Evolutionary conservation across 1,140 invertebrate species (phyloP).

Genomic region (Temnothorax curvispinosus): DNA sequence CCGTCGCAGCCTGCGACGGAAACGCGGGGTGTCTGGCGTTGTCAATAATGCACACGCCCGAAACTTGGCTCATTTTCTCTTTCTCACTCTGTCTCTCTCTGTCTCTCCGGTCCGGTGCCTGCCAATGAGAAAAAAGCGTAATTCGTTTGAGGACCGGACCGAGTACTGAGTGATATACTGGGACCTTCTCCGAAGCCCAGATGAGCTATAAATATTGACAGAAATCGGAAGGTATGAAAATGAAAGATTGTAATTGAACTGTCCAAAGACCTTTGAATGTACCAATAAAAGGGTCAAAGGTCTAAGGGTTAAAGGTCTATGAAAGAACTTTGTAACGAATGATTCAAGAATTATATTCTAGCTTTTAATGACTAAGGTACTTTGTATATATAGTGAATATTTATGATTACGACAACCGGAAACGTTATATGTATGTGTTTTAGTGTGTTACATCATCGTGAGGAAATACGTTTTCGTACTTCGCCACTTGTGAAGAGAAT

Average conservation of each 20-base stretch:
- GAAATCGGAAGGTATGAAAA: neutral
- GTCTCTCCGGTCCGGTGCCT: conserved; percentile 15
- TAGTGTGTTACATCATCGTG: neutral
- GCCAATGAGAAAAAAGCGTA: neutral
- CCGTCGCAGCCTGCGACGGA: conserved; percentile 9
- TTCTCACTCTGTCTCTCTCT: conserved; percentile 32
- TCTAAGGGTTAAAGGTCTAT: neutral
- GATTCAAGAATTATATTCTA: neutral
- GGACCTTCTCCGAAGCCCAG: neutral
- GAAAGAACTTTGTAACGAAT: neutral
- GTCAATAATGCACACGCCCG: conserved; percentile 38
- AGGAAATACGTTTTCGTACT: neutral
- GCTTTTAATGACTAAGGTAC: neutral
- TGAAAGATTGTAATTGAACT: neutral
- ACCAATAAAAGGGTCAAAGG: neutral
- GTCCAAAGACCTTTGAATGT: neutral
- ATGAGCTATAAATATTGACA: conserved; percentile 4
- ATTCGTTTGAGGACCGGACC: neutral
- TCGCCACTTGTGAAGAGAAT: neutral
- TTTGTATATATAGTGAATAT: neutral
- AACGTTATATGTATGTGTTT: neutral
- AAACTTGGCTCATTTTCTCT: conserved; percentile 35
- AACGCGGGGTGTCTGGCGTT: neutral
- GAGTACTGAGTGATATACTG: neutral
- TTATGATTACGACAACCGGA: neutral